Conservation (phyloP, 64 coral and sea anemone genomes). For the Montipora capricornis region DNA sequence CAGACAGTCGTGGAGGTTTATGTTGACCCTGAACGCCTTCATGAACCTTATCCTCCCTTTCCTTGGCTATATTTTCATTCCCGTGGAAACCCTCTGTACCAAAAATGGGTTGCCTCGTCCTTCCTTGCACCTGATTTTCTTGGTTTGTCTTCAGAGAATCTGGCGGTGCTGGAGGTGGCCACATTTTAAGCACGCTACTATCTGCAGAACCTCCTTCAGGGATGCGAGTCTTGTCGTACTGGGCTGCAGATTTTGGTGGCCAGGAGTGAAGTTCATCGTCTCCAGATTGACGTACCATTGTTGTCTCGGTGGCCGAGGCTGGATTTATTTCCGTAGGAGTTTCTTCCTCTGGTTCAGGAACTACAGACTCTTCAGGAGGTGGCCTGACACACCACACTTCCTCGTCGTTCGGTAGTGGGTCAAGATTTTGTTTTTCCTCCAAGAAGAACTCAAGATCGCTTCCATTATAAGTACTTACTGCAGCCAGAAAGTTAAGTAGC, state of each 20-base stretch:
- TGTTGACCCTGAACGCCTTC: neutral
- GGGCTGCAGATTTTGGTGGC: constrained; percentile 58
- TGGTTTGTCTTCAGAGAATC: neutral
- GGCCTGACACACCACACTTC: constrained; percentile 60
- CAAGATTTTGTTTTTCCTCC: constrained; percentile 37
- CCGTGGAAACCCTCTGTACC: neutral
- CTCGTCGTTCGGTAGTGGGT: constrained; percentile 60
- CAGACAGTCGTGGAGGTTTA: neutral
- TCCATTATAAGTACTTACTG: constrained; percentile 12
- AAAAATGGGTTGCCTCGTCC: neutral
- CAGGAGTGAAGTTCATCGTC: constrained; percentile 65
- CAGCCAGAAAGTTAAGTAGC: constrained; percentile 64
- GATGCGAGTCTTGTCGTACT: neutral
- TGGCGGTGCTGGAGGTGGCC: constrained; percentile 57
- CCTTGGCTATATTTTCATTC: neutral
- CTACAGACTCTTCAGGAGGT: constrained; percentile 37
- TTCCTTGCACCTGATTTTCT: neutral
- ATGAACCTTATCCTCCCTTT: neutral
- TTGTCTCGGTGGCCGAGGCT: neutral
- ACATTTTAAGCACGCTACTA: constrained; percentile 23
- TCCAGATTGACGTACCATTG: neutral
- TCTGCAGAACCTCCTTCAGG: neutral
- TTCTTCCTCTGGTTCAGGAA: constrained; percentile 23
- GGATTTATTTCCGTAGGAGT: neutral
- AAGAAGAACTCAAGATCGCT: constrained; percentile 63